These are phyloP conservation scores for Mesopsocus fuscifrons DNA, from an alignment of 2,888 invertebrate species.

Conservation along the genomic window DNA sequence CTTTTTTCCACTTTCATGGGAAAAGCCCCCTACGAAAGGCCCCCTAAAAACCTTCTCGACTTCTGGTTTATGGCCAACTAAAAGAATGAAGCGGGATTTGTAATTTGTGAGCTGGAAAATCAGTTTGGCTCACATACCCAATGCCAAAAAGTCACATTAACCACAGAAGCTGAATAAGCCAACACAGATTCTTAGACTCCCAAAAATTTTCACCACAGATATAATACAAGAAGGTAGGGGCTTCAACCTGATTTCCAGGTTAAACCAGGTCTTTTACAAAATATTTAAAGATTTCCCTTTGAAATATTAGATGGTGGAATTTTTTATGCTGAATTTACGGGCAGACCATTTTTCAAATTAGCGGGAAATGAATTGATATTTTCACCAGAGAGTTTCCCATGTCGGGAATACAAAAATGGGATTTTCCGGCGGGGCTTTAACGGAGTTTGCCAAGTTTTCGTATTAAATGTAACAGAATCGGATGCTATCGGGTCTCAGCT, in stretches of 20 bases:
- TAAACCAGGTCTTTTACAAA: too few species aligned
- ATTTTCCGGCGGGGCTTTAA: not conserved
- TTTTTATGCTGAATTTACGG: too few species aligned
- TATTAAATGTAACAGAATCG: not conserved
- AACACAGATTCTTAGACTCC: too few species aligned
- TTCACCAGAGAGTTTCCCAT: not conserved
- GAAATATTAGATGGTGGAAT: too few species aligned
- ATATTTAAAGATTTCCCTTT: too few species aligned
- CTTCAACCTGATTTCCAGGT: too few species aligned
- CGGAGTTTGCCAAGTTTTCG: not conserved
- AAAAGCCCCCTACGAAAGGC: not conserved
- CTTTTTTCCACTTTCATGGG: not conserved
- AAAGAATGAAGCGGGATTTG: conserved; percentile 14
- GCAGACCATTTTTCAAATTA: conserved; percentile 3
- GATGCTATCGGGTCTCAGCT: too few species aligned
- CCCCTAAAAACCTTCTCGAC: conserved; percentile 3
- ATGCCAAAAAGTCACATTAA: not conserved
- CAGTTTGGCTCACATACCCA: conserved; percentile 13
- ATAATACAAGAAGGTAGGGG: too few species aligned
- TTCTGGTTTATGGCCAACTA: conserved; percentile 10
- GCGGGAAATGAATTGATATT: conserved; percentile 6
- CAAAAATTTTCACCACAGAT: too few species aligned
- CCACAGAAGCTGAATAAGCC: too few species aligned
- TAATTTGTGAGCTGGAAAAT: conserved; percentile 17
- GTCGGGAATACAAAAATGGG: conserved; percentile 10